phyloP scores from a whole-genome alignment of 2,113 vertebrate species.

The Notarius lentiginosus region DNA sequence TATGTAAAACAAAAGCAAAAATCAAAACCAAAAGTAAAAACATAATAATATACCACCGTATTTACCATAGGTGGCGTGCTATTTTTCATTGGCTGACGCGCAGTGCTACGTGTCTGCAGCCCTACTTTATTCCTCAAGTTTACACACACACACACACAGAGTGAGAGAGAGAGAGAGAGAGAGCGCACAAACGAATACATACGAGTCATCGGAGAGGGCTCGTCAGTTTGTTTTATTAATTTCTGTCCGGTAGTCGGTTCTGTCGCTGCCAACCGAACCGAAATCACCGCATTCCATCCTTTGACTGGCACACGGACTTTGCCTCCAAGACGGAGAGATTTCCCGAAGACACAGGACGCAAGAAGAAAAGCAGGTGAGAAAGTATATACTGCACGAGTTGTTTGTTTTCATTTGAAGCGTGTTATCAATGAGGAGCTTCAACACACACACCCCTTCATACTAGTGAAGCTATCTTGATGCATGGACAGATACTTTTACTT shows the following conservation, averaged over 20 bases:
- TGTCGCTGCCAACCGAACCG: slow-evolving; percentile 11
- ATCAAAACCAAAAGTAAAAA: neutral
- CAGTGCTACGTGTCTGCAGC: slow-evolving; percentile 65
- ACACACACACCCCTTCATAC: neutral
- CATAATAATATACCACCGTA: too few species aligned
- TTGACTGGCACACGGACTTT: neutral
- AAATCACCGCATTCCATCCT: neutral
- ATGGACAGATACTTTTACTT: too few species aligned
- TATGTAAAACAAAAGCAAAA: neutral
- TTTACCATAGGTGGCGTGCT: slow-evolving; percentile 23
- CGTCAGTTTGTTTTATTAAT: slow-evolving; percentile 17
- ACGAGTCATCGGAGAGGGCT: slow-evolving; percentile 33
- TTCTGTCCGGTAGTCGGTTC: slow-evolving; percentile 24
- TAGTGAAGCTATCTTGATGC: too few species aligned
- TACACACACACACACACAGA: slow-evolving; percentile 12
- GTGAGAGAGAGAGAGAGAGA: slow-evolving; percentile 53
- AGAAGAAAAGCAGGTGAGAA: neutral
- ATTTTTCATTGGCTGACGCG: slow-evolving; percentile 61
- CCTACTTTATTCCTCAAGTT: slow-evolving; percentile 61
- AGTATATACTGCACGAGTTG: neutral
- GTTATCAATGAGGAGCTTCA: neutral
- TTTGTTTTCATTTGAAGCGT: too few species aligned
- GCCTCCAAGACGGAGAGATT: neutral
- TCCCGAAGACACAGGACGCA: neutral
- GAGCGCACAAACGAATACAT: slow-evolving; percentile 24